A percentile compares a stretch with the other conserved stretches of the same genome.
phyloP scores from a whole-genome alignment of 2,797 vertebrate species.

The Spatula clypeata region DNA sequence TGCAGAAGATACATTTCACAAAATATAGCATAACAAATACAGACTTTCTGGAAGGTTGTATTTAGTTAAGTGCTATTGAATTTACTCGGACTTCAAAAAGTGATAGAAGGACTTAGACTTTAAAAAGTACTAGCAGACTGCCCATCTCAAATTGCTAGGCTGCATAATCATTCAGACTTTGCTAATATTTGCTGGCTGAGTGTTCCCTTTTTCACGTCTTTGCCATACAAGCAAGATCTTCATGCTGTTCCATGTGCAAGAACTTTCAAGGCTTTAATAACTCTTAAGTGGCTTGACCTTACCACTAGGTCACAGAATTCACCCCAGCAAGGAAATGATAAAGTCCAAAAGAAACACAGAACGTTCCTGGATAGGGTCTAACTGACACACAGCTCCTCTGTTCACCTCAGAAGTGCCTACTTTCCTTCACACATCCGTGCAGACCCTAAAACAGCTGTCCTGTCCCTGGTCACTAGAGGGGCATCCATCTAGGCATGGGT shows the following conservation, averaged over 20 bases:
- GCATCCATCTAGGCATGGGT: not conserved
- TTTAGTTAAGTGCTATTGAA: not conserved
- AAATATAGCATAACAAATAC: not conserved
- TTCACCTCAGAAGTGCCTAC: not conserved
- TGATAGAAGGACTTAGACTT: not conserved
- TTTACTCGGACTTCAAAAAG: not conserved
- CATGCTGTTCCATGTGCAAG: not conserved
- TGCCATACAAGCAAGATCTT: not conserved
- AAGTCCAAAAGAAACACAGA: not conserved
- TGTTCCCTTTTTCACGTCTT: not conserved
- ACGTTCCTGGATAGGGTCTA: not conserved
- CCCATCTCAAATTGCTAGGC: not conserved
- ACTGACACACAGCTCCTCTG: fast-evolving
- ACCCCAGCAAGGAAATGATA: fast-evolving
- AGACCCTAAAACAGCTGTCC: not conserved
- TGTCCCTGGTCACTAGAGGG: not conserved
- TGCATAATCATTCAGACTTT: not conserved
- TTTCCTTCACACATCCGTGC: not conserved
- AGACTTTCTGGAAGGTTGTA: not conserved
- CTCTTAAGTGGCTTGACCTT: not conserved
- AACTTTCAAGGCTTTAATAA: not conserved
- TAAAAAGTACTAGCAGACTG: not conserved
- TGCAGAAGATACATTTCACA: not conserved
- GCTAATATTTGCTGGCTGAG: not conserved
- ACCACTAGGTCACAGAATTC: not conserved